Conservation (phyloP, 2,797 vertebrate species). For the Oreonectes daqikongensis region DNA sequence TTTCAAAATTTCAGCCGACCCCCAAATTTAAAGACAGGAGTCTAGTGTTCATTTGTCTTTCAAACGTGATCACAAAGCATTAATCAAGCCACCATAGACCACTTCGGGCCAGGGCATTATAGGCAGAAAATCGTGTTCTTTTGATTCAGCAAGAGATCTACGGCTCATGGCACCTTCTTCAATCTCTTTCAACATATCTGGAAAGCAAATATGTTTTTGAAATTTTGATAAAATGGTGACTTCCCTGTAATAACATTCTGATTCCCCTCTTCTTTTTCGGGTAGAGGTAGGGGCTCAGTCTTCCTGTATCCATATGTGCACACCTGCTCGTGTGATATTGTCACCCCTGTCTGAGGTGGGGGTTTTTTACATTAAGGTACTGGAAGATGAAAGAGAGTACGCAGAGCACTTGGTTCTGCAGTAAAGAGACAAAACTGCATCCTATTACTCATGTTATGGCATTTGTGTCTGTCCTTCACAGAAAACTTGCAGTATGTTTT, state of each 20-base stretch:
- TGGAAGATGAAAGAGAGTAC: conserved; percentile 33
- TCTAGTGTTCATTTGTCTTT: background rate
- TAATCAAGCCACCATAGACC: background rate
- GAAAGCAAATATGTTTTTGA: background rate
- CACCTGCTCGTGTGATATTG: conserved; percentile 16
- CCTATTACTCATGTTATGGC: conserved; percentile 12
- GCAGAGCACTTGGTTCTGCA: conserved; percentile 16
- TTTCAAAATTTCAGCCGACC: background rate
- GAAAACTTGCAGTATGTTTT: conserved; percentile 11
- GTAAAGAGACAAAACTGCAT: conserved; percentile 29
- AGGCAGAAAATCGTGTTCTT: background rate
- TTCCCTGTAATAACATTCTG: background rate
- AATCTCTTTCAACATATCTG: background rate
- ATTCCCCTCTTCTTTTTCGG: background rate
- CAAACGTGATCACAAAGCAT: background rate
- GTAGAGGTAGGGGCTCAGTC: background rate
- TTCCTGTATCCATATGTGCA: background rate
- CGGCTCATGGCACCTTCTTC: background rate
- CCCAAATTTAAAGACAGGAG: background rate
- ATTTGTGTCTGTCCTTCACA: conserved; percentile 19
- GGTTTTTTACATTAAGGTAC: conserved; percentile 33
- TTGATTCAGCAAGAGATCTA: conserved; percentile 1
- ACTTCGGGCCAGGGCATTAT: background rate
- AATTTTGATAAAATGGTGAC: background rate
- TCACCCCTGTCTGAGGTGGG: background rate